phyloP scores from a whole-genome alignment of 2,888 invertebrate species.

The Pemphredon lugubris region DNA sequence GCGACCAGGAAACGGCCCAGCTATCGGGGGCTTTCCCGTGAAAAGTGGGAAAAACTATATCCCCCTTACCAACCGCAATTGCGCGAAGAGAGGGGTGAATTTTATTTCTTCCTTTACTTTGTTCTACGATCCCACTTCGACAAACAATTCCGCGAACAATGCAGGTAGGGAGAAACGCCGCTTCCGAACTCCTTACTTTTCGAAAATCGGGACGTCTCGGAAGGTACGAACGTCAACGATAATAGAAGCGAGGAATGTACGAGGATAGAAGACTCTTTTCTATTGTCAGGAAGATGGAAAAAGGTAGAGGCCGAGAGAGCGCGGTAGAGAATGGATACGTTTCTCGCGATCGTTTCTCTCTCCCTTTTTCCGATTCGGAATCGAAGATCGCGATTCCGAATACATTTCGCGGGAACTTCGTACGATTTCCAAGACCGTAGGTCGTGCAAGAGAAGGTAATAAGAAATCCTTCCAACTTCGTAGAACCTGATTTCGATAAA shows the following conservation, averaged over 20 bases:
- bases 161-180: neutral
- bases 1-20: no score
- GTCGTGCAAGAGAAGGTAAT: no score
- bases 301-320: conserved; percentile 2
- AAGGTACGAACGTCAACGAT: conserved; percentile 12
- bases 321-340: conserved; percentile 14
- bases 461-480: no score
- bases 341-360: neutral
- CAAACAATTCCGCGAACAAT: neutral
- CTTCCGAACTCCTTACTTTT: neutral
- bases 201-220: neutral
- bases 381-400: no score
- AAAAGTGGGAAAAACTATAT: neutral
- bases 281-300: neutral
- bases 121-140: neutral
- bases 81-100: neutral
- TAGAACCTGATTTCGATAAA: no score
- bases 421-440: no score
- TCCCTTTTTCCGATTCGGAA: neutral
- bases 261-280: no score
- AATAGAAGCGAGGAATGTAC: conserved; percentile 22
- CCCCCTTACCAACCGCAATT: neutral
- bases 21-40: conserved; percentile 3
- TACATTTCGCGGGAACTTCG: no score
- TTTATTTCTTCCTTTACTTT: neutral